Percentiles rank a stretch among this genome's conserved stretches.
Conservation (phyloP, 2,113 vertebrate genomes). For the Engraulis encrasicolus region DNA sequence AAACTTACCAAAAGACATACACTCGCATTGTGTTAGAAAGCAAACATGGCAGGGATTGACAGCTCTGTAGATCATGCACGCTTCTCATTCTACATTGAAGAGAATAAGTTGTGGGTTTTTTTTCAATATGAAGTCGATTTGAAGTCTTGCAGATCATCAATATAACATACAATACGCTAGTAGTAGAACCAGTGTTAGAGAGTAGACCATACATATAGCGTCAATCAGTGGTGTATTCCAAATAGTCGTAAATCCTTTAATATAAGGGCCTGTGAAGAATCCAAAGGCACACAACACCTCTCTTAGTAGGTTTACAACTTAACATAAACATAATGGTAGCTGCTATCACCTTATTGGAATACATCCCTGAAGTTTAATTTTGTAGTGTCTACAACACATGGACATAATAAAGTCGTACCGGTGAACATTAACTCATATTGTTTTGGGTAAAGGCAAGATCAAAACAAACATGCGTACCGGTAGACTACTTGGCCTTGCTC, state of each 20-base stretch:
- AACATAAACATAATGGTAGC: too few relatives aligned
- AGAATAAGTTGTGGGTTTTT: background rate
- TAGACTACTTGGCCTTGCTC: background rate
- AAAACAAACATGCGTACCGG: background rate
- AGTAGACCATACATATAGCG: background rate
- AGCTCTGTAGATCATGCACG: constrained; percentile 3
- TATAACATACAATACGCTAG: background rate
- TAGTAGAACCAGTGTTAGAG: background rate
- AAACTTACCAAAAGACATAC: too few relatives aligned
- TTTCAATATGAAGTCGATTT: background rate
- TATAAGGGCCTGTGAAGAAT: too few relatives aligned
- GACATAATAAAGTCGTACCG: background rate
- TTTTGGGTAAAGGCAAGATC: background rate
- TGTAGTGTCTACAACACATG: background rate
- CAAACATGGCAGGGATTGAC: too few relatives aligned
- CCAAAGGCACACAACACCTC: too few relatives aligned
- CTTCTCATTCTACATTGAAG: background rate
- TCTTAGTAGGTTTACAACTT: too few relatives aligned
- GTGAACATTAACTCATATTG: constrained; percentile 18
- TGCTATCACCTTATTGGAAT: too few relatives aligned
- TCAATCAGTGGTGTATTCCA: too few relatives aligned
- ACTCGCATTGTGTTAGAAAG: too few relatives aligned
- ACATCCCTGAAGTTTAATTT: background rate
- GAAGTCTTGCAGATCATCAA: background rate
- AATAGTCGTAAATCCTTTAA: too few relatives aligned